Percentiles rank a stretch among this genome's conserved stretches.
phyloP scores from a whole-genome alignment of 1,140 invertebrate species.

The Pantala flavescens region DNA sequence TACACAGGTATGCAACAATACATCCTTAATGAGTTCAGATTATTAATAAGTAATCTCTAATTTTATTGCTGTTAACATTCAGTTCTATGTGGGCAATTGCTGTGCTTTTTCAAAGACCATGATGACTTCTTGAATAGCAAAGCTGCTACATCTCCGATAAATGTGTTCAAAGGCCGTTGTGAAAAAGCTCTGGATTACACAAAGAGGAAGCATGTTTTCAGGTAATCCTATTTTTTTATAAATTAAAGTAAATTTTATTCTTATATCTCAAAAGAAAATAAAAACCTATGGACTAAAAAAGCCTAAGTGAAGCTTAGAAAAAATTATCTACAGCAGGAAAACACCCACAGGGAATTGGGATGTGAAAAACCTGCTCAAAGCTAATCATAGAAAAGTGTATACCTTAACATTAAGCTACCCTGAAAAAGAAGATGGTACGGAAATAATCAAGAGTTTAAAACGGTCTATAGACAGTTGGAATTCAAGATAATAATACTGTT shows the following conservation, averaged over 20 bases:
- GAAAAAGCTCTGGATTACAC: constrained; percentile 84
- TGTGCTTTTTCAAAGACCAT: constrained; percentile 97
- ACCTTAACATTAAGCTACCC: too few relatives aligned
- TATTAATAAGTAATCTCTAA: neutral
- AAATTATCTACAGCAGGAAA: too few relatives aligned
- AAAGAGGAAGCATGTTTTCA: constrained; percentile 89
- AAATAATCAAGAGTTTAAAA: too few relatives aligned
- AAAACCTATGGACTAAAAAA: too few relatives aligned
- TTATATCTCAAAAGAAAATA: too few relatives aligned
- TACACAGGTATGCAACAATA: constrained; percentile 51
- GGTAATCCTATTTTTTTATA: constrained; percentile 27
- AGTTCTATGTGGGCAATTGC: constrained; percentile 87
- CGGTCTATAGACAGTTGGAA: too few relatives aligned
- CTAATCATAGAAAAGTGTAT: too few relatives aligned
- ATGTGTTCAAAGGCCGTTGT: constrained; percentile 76
- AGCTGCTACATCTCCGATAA: constrained; percentile 79
- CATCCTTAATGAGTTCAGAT: neutral
- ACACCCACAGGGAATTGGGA: too few relatives aligned
- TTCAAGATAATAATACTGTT: too few relatives aligned
- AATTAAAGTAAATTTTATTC: neutral
- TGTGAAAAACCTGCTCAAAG: too few relatives aligned
- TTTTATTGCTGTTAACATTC: constrained; percentile 20
- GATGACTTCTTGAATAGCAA: constrained; percentile 81
- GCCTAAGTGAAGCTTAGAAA: too few relatives aligned
- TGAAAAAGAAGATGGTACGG: too few relatives aligned